These are phyloP conservation scores for Eufriesea mexicana DNA, from an alignment of 1,140 invertebrate species.

Conservation along the genomic window DNA sequence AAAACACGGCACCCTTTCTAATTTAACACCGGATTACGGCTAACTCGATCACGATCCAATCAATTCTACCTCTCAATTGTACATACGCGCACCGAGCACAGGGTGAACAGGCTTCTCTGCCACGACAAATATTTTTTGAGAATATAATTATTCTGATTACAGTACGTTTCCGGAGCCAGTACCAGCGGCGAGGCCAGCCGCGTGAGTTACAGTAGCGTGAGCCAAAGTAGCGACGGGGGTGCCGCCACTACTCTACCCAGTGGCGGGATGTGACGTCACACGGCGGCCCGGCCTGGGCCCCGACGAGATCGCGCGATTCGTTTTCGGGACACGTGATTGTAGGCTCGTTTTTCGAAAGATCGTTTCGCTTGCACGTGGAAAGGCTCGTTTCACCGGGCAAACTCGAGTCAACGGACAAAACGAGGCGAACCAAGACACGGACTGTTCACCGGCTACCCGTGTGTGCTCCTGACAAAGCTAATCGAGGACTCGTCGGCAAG, in stretches of 20 bases:
- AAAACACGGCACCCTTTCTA: background rate
- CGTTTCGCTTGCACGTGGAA: background rate
- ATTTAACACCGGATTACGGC: slow-evolving; percentile 2
- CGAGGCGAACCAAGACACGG: background rate
- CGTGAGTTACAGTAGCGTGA: slow-evolving; percentile 79
- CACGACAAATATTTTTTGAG: slow-evolving; percentile 17
- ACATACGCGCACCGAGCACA: slow-evolving; percentile 10
- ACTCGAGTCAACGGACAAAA: background rate
- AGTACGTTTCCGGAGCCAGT: slow-evolving; percentile 76
- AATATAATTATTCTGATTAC: slow-evolving; percentile 67
- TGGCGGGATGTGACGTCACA: slow-evolving; percentile 78
- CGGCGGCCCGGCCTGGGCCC: slow-evolving; percentile 76
- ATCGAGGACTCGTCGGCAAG: background rate
- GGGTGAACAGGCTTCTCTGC: background rate
- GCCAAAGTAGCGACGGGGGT: slow-evolving; percentile 77
- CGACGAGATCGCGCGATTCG: slow-evolving; percentile 77
- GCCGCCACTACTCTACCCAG: slow-evolving; percentile 61
- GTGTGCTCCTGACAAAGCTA: background rate
- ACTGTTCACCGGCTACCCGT: background rate
- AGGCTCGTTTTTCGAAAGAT: background rate
- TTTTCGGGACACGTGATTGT: slow-evolving; percentile 79
- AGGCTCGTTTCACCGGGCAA: background rate
- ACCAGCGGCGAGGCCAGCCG: slow-evolving; percentile 74
- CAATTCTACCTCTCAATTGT: slow-evolving; percentile 18
- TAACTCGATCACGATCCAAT: background rate